Evolutionary conservation across 2,797 vertebrate genomes (phyloP).

Genomic region (Taeniopygia guttata): DNA sequence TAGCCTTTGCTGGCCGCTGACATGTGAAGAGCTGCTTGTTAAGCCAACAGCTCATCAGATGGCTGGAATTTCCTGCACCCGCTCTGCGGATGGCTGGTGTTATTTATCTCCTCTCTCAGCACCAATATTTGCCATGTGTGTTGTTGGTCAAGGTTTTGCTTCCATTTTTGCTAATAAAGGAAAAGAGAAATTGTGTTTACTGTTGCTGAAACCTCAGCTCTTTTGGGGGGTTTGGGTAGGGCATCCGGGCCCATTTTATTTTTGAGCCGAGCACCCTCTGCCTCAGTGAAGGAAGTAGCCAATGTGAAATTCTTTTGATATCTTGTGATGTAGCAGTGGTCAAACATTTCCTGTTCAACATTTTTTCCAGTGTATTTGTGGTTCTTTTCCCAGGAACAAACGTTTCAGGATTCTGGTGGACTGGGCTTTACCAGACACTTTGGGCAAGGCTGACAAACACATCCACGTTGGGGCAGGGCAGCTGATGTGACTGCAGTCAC

Average conservation of each 20-base stretch:
- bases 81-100: constrained; percentile 45
- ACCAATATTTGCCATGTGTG: background rate
- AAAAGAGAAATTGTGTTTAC: constrained; percentile 33
- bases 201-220: background rate
- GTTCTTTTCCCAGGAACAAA: constrained; percentile 68
- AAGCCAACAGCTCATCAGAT: constrained; percentile 79
- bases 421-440: constrained; percentile 36
- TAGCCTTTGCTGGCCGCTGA: constrained; percentile 57
- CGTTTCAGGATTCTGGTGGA: constrained; percentile 26
- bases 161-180: constrained; percentile 2
- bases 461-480: background rate
- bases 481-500: background rate
- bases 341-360: constrained; percentile 74
- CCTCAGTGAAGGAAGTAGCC: constrained; percentile 56
- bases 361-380: constrained; percentile 62
- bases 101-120: constrained; percentile 71
- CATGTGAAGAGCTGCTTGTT: constrained; percentile 68
- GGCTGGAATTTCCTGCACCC: constrained; percentile 78
- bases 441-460: background rate
- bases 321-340: constrained; percentile 72
- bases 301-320: constrained; percentile 74
- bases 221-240: background rate
- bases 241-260: constrained; percentile 14
- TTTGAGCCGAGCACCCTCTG: background rate
- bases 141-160: background rate